Evolutionary conservation across 2,113 vertebrate genomes (phyloP).

Genomic region (Eira barbara): DNA sequence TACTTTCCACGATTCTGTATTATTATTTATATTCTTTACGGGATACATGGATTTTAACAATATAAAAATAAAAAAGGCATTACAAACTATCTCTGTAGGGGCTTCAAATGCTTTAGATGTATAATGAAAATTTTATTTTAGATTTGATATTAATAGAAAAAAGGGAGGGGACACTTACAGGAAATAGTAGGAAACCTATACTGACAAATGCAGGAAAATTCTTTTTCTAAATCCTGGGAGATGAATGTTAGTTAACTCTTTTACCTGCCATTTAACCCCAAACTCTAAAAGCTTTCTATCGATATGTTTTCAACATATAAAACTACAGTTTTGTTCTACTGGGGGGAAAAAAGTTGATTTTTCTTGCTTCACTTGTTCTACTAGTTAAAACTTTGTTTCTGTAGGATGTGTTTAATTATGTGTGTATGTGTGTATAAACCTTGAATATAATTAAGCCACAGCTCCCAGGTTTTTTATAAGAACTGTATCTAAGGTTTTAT

Average conservation of each 20-base stretch:
- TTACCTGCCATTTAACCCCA: background rate
- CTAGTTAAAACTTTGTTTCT: constrained; percentile 15
- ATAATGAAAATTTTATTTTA: constrained; percentile 10
- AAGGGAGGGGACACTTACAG: background rate
- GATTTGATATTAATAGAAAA: background rate
- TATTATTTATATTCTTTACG: constrained; percentile 20
- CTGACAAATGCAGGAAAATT: background rate
- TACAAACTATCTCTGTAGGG: background rate
- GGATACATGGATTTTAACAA: constrained; percentile 7
- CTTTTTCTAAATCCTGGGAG: background rate
- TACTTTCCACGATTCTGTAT: background rate
- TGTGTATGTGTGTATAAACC: background rate
- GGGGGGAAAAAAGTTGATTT: background rate
- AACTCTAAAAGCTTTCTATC: background rate
- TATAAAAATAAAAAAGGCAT: constrained; percentile 16
- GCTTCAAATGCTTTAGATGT: constrained; percentile 1
- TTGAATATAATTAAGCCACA: background rate
- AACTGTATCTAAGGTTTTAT: background rate
- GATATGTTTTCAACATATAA: background rate
- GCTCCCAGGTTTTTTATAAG: background rate
- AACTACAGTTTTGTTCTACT: background rate
- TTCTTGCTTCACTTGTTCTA: background rate
- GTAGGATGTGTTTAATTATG: background rate
- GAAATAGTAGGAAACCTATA: background rate
- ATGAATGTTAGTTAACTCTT: background rate